phyloP scores from a whole-genome alignment of 2,888 invertebrate species.

The Drosophila nr. medialis region DNA sequence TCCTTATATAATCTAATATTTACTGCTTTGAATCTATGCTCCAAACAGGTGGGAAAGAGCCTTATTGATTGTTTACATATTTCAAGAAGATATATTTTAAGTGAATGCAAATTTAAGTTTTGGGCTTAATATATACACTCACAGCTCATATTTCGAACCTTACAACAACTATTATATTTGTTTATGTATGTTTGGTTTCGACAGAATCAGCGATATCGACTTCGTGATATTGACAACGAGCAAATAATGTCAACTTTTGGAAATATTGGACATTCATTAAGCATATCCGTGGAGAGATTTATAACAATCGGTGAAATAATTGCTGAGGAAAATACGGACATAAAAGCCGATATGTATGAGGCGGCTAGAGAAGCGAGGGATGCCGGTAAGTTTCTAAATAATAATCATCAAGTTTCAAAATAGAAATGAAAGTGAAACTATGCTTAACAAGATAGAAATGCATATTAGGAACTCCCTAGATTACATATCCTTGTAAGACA shows the following conservation, averaged over 20 bases:
- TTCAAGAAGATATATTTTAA: not conserved
- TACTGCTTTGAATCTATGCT: not conserved
- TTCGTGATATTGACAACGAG: constrained; percentile 74
- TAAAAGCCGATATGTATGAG: constrained; percentile 98
- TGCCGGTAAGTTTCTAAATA: constrained; percentile 89
- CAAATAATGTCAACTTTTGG: constrained; percentile 74
- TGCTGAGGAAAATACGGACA: constrained; percentile 98
- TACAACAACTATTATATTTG: not conserved
- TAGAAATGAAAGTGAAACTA: not conserved
- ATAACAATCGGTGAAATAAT: constrained; percentile 99
- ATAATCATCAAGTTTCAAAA: not conserved
- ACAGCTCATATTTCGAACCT: not conserved
- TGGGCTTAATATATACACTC: not conserved
- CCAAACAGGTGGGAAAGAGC: constrained; percentile 6
- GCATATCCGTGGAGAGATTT: constrained; percentile 98
- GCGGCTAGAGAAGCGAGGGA: constrained; percentile 98
- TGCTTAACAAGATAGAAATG: not conserved
- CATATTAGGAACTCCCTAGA: not conserved
- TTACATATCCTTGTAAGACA: not conserved
- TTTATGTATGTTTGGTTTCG: not conserved
- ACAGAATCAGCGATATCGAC: constrained; percentile 70
- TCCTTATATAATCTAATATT: not conserved
- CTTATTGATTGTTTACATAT: constrained; percentile 9
- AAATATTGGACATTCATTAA: constrained; percentile 97
- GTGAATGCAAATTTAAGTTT: not conserved